Evolutionary conservation across 37 sponge, comb jelly and placozoan species (phyloP).

Genomic region (Eunapius fragilis): DNA sequence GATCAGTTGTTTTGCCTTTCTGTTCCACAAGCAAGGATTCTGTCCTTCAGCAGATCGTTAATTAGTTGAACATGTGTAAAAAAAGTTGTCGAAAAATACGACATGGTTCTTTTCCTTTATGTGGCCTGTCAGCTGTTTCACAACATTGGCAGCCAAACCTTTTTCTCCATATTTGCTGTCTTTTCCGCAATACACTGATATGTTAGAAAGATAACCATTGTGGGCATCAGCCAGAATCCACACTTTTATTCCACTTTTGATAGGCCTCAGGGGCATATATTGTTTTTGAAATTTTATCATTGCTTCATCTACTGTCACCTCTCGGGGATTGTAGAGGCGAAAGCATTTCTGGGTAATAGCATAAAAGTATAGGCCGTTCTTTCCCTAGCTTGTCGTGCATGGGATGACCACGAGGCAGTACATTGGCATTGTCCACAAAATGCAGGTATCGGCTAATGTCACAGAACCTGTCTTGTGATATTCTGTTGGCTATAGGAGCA

Average conservation of each 20-base stretch:
- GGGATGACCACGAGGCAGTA: constrained; percentile 11
- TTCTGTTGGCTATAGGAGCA: constrained; percentile 23
- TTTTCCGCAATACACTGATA: no score
- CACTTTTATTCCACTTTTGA: constrained; percentile 47
- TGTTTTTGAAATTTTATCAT: constrained; percentile 56
- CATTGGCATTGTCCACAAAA: constrained; percentile 14
- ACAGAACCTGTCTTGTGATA: constrained; percentile 25
- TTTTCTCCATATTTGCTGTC: no score
- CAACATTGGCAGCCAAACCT: no score
- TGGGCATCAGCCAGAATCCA: constrained; percentile 44
- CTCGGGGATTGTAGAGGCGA: constrained; percentile 10
- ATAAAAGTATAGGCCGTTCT: constrained; percentile 27
- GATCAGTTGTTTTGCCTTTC: no score
- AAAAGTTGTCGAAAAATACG: background rate
- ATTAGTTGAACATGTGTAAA: no score
- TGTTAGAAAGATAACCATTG: no score
- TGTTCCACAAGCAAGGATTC: no score
- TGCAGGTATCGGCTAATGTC: constrained; percentile 31
- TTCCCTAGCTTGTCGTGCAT: constrained; percentile 26
- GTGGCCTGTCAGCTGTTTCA: no score
- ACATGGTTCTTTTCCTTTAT: no score
- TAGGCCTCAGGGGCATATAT: constrained; percentile 34
- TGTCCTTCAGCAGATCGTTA: no score
- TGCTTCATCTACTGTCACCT: constrained; percentile 32
- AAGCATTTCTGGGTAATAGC: background rate